phyloP scores from a whole-genome alignment of 2,888 invertebrate species.

The Volucella inanis region DNA sequence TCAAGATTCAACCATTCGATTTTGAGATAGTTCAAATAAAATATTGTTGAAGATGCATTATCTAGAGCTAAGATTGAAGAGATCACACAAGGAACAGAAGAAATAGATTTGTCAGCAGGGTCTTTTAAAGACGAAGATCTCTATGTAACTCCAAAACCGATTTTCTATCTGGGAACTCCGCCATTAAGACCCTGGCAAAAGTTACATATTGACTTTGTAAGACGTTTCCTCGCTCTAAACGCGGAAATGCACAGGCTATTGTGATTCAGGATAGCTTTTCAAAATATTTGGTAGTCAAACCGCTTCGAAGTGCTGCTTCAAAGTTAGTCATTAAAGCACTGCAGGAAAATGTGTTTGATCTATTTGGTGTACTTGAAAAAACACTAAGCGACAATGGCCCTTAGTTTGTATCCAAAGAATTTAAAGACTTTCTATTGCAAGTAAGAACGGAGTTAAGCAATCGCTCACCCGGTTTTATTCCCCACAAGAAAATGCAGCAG shows the following conservation, averaged over 20 bases:
- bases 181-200: neutral
- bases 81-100: neutral
- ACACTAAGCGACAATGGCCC: too few relatives aligned
- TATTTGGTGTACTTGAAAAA: too few relatives aligned
- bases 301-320: neutral
- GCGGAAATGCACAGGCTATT: too few relatives aligned
- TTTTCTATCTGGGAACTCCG: neutral
- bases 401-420: neutral
- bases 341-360: too few relatives aligned
- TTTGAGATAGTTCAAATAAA: neutral
- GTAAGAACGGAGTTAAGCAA: neutral
- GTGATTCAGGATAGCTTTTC: too few relatives aligned
- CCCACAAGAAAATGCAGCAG: neutral
- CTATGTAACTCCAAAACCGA: neutral
- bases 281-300: neutral
- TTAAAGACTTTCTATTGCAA: neutral
- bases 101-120: too few relatives aligned
- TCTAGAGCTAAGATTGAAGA: neutral
- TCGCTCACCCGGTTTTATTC: neutral
- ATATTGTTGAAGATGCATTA: slow-evolving; percentile 20
- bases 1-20: neutral
- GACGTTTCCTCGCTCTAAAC: neutral
- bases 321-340: neutral
- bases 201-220: neutral
- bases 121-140: neutral